Evolutionary conservation across 1,140 invertebrate genomes (phyloP).

Genomic region (Mizuhopecten yessoensis): DNA sequence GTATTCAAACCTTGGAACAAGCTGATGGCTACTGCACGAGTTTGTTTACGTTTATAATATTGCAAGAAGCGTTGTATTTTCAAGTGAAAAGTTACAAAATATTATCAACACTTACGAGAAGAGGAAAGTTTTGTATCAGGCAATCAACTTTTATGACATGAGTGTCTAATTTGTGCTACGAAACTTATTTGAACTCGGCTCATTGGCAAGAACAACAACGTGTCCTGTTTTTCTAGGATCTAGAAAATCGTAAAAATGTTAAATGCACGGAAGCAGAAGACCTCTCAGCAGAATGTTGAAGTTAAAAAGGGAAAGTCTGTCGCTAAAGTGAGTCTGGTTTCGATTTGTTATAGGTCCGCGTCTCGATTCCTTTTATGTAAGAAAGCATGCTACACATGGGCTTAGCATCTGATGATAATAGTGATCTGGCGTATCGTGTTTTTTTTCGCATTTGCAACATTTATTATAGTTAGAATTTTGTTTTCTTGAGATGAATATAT

Average conservation of each 20-base stretch:
- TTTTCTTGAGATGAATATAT: too few species aligned
- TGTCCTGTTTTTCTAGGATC: neutral
- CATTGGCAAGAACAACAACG: neutral
- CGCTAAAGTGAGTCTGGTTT: neutral
- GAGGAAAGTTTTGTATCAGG: neutral
- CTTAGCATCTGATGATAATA: too few species aligned
- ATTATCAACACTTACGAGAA: neutral
- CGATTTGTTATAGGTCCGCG: neutral
- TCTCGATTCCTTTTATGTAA: neutral
- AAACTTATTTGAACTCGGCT: neutral
- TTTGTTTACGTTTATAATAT: conserved; percentile 56
- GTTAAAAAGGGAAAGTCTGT: conserved; percentile 27
- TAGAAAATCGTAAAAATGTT: conserved; percentile 35
- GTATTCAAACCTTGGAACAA: conserved; percentile 57
- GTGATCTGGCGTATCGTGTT: too few species aligned
- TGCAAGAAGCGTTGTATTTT: neutral
- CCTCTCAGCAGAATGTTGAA: neutral
- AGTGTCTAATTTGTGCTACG: neutral
- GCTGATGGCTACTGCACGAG: conserved; percentile 33
- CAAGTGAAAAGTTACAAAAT: neutral
- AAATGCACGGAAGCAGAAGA: conserved; percentile 11
- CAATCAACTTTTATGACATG: neutral
- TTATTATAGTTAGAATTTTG: too few species aligned
- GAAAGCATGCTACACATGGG: too few species aligned
- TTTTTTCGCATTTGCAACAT: too few species aligned